Base-by-base conservation (phyloP, 2,797 vertebrate genomes). In the Alcedo atthis region DNA sequence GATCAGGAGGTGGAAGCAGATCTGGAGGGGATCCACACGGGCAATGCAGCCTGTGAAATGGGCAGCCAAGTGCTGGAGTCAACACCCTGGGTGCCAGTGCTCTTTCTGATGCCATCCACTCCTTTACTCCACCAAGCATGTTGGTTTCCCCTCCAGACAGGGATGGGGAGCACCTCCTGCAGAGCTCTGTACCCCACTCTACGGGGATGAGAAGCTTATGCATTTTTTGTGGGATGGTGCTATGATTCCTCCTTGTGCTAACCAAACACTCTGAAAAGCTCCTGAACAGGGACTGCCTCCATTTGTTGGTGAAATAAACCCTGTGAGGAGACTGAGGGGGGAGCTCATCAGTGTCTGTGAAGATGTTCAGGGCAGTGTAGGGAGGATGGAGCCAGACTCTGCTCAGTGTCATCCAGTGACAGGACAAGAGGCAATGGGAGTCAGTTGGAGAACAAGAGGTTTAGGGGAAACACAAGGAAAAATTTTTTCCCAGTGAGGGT, bases 21-120 rank as follows among this genome's bases (percentile, higher is more conserved):
- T 95, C 83, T 91, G 87, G 92, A 85, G 9, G 46, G 89, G 46
- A 40, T 40, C 37, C 37, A 40, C 53, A 67, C 92, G 57, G 71
- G 37, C 68, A 81, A 92, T 26, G 81, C 48, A 85, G 45, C 14
- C 49, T 3, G 6, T 59, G 77, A 85, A 64, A 53, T 61, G 46
- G 84, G 76, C 25, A 68, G 24, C 21, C 2, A 0, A 20, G 35
- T 32, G n/a, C 24, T 0, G 7, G 68, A 57, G 24, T 32, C 40
- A 30, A 13, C 33, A 32, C 37, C 53, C 87, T 68, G 10, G 22
- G n/a, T 51, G 51, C n/a, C 1, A 2, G 5, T 35, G 28, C 37
- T 24, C 46, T 45, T 78, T 61, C 51, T 80, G 75, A 80, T 30
- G 51, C 35, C 33, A 14, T 25, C 33, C 33, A 14, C 26, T 58